Conservation (phyloP, 2,797 vertebrate genomes). For the Neosilurus mollespiculum region DNA sequence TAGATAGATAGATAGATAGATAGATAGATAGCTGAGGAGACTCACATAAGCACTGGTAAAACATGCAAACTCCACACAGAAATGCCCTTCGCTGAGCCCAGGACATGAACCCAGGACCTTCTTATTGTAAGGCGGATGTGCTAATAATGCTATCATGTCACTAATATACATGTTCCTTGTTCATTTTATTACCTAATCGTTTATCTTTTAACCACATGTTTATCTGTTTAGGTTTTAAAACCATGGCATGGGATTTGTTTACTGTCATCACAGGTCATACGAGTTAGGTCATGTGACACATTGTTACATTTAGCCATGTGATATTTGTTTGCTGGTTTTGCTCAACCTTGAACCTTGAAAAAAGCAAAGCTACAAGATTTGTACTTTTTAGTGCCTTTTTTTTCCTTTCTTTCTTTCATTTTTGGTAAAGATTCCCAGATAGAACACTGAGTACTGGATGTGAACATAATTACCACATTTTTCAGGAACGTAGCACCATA, state of each 20-base stretch:
- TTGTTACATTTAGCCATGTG: neutral
- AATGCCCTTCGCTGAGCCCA: no score
- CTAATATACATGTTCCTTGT: neutral
- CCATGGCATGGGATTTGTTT: neutral
- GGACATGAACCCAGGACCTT: no score
- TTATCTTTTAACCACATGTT: neutral
- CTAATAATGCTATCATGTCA: neutral
- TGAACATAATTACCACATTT: neutral
- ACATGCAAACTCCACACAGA: no score
- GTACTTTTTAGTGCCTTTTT: neutral
- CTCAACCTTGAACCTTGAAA: neutral
- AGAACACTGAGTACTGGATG: neutral
- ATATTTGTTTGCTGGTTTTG: neutral
- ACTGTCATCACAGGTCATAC: neutral
- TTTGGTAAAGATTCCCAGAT: neutral
- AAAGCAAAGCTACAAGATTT: neutral
- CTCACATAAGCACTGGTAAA: no score
- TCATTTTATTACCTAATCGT: neutral
- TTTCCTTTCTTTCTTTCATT: neutral
- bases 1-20: no score
- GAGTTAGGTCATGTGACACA: neutral
- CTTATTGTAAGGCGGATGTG: no score
- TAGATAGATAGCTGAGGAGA: no score
- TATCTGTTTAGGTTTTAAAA: neutral
- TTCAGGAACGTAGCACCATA: no score